Evolutionary conservation across 1,140 invertebrate genomes (phyloP), one percentile per base, ranked within the genome.

Genomic region (Dreissena polymorpha): DNA sequence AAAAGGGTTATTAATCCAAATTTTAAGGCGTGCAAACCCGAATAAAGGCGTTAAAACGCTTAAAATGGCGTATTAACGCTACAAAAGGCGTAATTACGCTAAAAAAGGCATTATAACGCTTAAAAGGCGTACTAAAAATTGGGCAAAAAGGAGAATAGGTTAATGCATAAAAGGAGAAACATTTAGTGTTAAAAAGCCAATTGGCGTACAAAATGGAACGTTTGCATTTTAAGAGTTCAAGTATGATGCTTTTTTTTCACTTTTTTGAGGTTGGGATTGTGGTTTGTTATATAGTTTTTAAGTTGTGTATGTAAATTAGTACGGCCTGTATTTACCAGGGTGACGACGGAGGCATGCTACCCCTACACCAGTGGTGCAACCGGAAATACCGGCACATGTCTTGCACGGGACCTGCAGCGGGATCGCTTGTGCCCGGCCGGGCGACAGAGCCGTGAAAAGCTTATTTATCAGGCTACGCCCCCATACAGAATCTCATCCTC

Each of bases 321-420:
- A 39, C 39, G 39, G 39, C 39, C n/a, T n/a, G n/a, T n/a, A n/a
- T n/a, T n/a, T n/a, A n/a, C 39, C 87, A 97, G 97, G 0, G 93
- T 97, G 25, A 95, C 97, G 5, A 95, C 96, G 81, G 96, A 97
- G 85, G 91, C 94, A 0, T 98, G 97, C 90, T 97, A 96, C 92
- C 96, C 96, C 0, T 98, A 97, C 94, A 93, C 89, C 13, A 96
- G 95, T 83, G 94, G 93, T 10, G 87, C 88, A 0, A 92, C 91
- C 0, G 83, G 68, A 10, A 57, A 18, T 8, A 55, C 68, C 21
- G 90, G 85, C 0, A 10, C 73, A 13, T 93, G 92, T 79, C 68
- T 55, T n/a, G 74, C 88, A 18, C 16, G 69, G 0, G 60, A 60
- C 0, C 25, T 69, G 13, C 74, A 85, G 72, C 76, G 63, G 21